Evolutionary conservation across 2,113 vertebrate species (phyloP).

Genomic region (Pithys albifrons): DNA sequence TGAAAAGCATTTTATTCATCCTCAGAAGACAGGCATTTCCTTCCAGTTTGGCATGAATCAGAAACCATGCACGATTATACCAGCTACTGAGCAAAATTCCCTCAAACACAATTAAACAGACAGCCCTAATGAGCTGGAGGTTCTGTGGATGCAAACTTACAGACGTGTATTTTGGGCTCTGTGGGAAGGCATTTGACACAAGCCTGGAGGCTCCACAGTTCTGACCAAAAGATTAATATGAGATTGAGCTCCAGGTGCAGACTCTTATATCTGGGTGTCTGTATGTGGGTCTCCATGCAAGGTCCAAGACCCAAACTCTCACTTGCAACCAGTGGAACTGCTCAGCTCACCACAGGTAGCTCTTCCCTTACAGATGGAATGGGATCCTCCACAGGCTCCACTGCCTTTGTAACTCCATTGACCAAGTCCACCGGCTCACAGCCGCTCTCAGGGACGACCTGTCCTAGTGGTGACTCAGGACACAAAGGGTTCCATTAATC

Average conservation of each 20-base stretch:
- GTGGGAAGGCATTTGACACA: background rate
- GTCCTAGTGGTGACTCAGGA: background rate
- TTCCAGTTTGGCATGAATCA: background rate
- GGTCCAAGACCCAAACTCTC: background rate
- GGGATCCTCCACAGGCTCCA: rapidly evolving
- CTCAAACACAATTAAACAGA: background rate
- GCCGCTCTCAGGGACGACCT: background rate
- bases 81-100: background rate
- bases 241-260: background rate
- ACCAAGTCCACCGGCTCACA: rapidly evolving
- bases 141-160: background rate
- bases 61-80: background rate
- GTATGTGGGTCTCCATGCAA: background rate
- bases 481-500: background rate
- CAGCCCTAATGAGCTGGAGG: background rate
- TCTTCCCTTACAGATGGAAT: background rate
- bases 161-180: background rate
- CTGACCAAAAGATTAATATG: background rate
- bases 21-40: background rate
- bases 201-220: background rate
- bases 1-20: background rate
- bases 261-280: background rate
- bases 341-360: background rate
- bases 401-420: background rate
- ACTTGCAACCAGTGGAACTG: background rate